A percentile compares a stretch with the other conserved stretches of the same genome.
phyloP scores from a whole-genome alignment of 2,113 vertebrate genomes.

The Ailurus styani region DNA sequence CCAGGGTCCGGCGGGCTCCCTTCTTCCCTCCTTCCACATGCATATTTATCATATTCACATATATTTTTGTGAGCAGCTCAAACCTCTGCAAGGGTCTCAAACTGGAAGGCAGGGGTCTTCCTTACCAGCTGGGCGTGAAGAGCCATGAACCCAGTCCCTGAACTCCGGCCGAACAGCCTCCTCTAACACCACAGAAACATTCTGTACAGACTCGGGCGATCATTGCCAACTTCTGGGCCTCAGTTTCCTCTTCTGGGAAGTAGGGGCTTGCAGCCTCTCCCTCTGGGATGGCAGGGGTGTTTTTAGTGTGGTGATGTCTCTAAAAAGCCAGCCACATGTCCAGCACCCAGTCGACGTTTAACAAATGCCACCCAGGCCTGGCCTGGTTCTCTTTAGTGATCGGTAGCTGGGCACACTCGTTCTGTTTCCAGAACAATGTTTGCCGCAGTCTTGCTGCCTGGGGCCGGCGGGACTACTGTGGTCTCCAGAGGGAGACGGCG shows the following conservation, averaged over 20 bases:
- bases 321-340: background rate
- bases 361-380: background rate
- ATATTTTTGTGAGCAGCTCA: background rate
- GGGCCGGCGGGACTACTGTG: background rate
- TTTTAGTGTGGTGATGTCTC: background rate
- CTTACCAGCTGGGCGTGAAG: background rate
- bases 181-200: background rate
- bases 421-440: background rate
- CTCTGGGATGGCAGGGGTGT: background rate
- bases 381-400: background rate
- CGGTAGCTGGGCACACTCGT: background rate
- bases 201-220: background rate
- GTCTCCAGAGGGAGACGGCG: fast-evolving
- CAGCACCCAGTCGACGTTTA: fast-evolving
- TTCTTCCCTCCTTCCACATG: background rate
- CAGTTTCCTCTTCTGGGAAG: background rate
- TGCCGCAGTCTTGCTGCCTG: fast-evolving
- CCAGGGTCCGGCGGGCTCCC: background rate
- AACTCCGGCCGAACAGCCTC: background rate
- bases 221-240: background rate
- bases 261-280: no score
- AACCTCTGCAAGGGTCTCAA: background rate
- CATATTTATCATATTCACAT: background rate
- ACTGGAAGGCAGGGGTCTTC: background rate
- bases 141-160: background rate